phyloP scores from a whole-genome alignment of 1,140 invertebrate species.

The Zaprionus lachaisei region DNA sequence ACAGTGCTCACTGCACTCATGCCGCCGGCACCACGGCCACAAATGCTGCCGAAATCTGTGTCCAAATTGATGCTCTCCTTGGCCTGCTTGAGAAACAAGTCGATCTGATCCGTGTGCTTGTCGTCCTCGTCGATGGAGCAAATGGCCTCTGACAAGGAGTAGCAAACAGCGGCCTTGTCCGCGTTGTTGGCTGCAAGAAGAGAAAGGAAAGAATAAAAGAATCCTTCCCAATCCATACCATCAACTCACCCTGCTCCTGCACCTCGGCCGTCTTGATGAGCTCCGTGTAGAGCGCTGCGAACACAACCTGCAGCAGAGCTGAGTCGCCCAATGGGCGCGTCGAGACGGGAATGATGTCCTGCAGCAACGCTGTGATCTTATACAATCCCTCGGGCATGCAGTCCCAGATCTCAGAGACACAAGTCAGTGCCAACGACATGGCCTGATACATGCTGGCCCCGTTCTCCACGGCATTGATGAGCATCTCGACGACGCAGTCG shows the following conservation, averaged over 20 bases:
- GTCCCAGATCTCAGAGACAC: slow-evolving; percentile 88
- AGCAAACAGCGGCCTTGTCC: slow-evolving; percentile 81
- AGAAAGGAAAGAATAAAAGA: neutral
- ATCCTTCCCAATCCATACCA: too few species aligned
- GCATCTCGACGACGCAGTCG: slow-evolving; percentile 87
- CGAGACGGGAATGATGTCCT: slow-evolving; percentile 88
- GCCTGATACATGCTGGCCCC: slow-evolving; percentile 91
- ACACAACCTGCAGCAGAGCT: slow-evolving; percentile 88
- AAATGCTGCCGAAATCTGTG: slow-evolving; percentile 59
- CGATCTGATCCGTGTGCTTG: slow-evolving; percentile 89
- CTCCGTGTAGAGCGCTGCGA: slow-evolving; percentile 87
- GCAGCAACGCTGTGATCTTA: slow-evolving; percentile 86
- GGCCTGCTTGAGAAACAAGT: slow-evolving; percentile 86
- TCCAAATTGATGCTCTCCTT: slow-evolving; percentile 84
- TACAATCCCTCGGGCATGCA: slow-evolving; percentile 87
- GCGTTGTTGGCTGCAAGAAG: slow-evolving; percentile 51
- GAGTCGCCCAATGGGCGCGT: slow-evolving; percentile 88
- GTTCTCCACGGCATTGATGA: slow-evolving; percentile 87
- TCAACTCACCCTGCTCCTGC: slow-evolving; percentile 81
- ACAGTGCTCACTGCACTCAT: slow-evolving; percentile 78
- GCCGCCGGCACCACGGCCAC: slow-evolving; percentile 53
- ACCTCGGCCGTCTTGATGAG: slow-evolving; percentile 85
- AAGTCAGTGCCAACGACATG: slow-evolving; percentile 89
- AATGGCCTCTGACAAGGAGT: slow-evolving; percentile 89
- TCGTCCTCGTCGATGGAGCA: slow-evolving; percentile 91